Percentiles rank a stretch among this genome's conserved stretches.
These are phyloP conservation scores for Podocnemis expansa DNA, from an alignment of 2,113 vertebrate species.

Conservation along the genomic window DNA sequence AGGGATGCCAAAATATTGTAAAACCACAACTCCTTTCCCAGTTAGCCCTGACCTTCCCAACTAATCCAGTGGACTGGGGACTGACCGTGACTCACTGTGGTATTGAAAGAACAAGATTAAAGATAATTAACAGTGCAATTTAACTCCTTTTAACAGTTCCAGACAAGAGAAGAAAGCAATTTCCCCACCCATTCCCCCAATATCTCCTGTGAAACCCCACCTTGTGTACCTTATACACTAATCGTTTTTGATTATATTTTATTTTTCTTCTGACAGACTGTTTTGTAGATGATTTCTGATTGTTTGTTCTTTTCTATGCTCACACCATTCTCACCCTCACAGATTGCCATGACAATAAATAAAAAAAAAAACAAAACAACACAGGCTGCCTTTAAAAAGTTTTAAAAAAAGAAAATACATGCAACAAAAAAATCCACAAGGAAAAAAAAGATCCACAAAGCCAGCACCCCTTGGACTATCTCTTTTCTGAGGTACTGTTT, in stretches of 20 bases:
- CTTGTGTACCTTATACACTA: conserved; percentile 49
- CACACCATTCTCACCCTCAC: conserved; percentile 57
- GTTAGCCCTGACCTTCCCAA: conserved; percentile 47
- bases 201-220: background rate
- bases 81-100: conserved; percentile 12
- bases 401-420: background rate
- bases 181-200: background rate
- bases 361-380: conserved; percentile 35
- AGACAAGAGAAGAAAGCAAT: background rate
- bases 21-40: background rate
- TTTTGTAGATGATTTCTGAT: conserved; percentile 55
- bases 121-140: conserved; percentile 70
- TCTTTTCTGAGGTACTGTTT: conserved; percentile 71
- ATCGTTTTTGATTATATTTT: conserved; percentile 55
- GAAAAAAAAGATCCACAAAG: background rate
- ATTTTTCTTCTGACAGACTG: conserved; percentile 39
- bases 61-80: conserved; percentile 5
- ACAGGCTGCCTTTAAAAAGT: conserved; percentile 72
- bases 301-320: conserved; percentile 37
- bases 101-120: conserved; percentile 53
- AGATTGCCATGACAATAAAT: conserved; percentile 34
- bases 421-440: too few species aligned
- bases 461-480: conserved; percentile 16
- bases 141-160: conserved; percentile 55
- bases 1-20: background rate